Conservation (phyloP, 2,888 invertebrate species). For the Heliconius erato region DNA sequence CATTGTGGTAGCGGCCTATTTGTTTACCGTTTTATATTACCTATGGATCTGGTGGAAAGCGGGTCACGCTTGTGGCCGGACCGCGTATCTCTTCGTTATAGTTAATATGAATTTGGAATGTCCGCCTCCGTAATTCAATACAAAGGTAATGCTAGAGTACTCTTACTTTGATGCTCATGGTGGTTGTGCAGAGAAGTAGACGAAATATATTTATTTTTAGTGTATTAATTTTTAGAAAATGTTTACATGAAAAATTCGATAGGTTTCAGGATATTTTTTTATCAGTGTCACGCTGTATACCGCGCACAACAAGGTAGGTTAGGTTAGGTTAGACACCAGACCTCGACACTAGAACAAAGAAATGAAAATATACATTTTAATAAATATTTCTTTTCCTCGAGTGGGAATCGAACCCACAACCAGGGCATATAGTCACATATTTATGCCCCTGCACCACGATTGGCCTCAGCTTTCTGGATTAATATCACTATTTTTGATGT, state of each 20-base stretch:
- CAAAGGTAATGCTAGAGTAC: slow-evolving; percentile 21
- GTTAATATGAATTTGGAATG: neutral
- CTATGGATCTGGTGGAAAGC: slow-evolving; percentile 52
- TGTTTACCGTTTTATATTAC: slow-evolving; percentile 65
- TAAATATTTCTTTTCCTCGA: too few relatives aligned
- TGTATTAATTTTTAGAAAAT: neutral
- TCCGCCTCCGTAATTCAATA: slow-evolving; percentile 14
- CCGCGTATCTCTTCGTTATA: slow-evolving; percentile 3
- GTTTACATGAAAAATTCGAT: too few relatives aligned
- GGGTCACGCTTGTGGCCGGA: slow-evolving; percentile 40
- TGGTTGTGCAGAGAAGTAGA: neutral
- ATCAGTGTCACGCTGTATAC: too few relatives aligned
- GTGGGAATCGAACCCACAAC: too few relatives aligned
- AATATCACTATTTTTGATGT: neutral
- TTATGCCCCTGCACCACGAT: too few relatives aligned
- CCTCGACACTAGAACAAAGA: too few relatives aligned
- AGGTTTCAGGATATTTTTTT: too few relatives aligned
- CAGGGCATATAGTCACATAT: too few relatives aligned
- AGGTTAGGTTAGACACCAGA: too few relatives aligned
- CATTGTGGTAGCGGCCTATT: slow-evolving; percentile 65
- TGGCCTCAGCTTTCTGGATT: neutral
- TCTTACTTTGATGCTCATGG: slow-evolving; percentile 5
- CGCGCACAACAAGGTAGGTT: too few relatives aligned
- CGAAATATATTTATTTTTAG: neutral
- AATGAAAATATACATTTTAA: too few relatives aligned